These are phyloP conservation scores for Hypotaenidia okinawae DNA, from an alignment of 2,797 vertebrate species.

Conservation along the genomic window DNA sequence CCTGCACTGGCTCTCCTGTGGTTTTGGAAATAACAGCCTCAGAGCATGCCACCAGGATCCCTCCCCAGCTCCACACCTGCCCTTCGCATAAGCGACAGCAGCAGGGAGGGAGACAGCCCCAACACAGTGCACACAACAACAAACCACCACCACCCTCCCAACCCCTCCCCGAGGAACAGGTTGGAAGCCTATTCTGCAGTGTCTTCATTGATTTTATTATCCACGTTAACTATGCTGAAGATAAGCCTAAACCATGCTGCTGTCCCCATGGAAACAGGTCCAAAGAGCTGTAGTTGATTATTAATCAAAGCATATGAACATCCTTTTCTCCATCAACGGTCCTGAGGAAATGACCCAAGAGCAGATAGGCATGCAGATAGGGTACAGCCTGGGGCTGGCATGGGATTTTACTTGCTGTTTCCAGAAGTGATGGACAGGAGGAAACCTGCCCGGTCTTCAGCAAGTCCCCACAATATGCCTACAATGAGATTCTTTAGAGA, in stretches of 20 bases:
- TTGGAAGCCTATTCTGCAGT: neutral
- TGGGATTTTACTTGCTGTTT: neutral
- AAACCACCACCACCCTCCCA: no score
- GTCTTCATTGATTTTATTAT: slow-evolving; percentile 15
- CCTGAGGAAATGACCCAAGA: neutral
- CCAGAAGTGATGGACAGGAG: neutral
- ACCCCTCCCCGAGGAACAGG: neutral
- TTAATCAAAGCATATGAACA: neutral
- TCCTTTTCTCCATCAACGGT: neutral
- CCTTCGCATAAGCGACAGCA: neutral
- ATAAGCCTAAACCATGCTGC: neutral
- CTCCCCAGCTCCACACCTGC: neutral
- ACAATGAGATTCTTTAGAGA: neutral
- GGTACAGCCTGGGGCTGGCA: neutral
- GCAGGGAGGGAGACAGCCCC: neutral
- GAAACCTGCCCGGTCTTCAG: neutral
- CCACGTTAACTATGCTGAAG: neutral
- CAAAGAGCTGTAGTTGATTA: slow-evolving; percentile 4
- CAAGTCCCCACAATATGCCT: neutral
- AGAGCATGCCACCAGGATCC: neutral
- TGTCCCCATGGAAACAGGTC: slow-evolving; percentile 62
- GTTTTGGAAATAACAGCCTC: neutral
- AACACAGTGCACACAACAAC: neutral
- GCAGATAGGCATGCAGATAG: neutral
- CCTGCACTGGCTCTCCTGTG: neutral